phyloP scores from a whole-genome alignment of 2,888 invertebrate genomes.

The Zelleria hepariella region DNA sequence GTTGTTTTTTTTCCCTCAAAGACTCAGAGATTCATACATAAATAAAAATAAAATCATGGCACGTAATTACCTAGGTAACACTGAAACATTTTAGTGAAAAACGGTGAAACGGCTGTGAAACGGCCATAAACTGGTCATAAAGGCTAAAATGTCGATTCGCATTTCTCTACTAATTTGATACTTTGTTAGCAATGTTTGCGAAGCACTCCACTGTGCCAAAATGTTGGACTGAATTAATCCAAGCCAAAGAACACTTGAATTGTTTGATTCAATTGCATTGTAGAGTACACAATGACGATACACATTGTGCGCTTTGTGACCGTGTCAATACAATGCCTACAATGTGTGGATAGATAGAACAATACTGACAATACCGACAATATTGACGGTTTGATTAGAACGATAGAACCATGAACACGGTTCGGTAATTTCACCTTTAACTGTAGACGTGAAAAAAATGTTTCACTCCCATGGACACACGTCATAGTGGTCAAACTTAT shows the following conservation, averaged over 20 bases:
- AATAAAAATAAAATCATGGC: no score
- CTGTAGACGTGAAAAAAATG: no score
- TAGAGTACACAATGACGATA: neutral
- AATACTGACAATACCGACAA: neutral
- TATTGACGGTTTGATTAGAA: neutral
- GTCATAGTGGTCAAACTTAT: no score
- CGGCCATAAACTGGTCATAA: neutral
- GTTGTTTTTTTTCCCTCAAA: no score
- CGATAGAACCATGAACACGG: no score
- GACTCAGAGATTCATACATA: no score
- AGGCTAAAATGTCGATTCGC: neutral
- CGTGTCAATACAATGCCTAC: neutral
- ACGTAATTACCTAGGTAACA: no score
- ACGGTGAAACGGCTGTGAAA: no score
- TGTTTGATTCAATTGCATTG: neutral
- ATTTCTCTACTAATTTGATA: neutral
- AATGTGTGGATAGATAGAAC: neutral
- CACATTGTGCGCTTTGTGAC: neutral
- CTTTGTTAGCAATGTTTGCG: neutral
- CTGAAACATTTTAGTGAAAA: no score
- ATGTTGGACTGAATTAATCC: neutral
- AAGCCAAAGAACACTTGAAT: neutral
- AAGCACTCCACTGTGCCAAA: neutral
- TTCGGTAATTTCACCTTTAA: no score
- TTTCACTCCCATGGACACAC: no score